Conservation (phyloP, 1,140 invertebrate species). For the Tribolium madens region DNA sequence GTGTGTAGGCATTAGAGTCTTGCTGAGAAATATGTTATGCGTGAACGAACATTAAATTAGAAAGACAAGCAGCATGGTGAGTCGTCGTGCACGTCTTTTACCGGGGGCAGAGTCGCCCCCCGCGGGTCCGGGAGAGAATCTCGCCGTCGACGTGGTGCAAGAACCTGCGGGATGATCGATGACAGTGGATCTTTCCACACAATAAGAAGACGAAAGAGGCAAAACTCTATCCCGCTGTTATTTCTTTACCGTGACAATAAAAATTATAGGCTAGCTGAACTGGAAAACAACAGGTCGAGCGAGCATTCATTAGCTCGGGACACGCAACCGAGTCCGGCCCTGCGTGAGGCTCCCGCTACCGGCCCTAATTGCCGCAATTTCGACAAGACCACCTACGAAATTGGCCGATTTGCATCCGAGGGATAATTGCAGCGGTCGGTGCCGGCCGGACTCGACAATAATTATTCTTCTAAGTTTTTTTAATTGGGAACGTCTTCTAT, state of each 20-base stretch:
- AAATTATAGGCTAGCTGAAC: conserved; percentile 75
- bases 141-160: conserved; percentile 29
- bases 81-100: conserved; percentile 46
- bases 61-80: conserved; percentile 59
- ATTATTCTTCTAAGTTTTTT: conserved; percentile 48
- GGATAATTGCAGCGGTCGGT: background rate
- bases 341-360: conserved; percentile 55
- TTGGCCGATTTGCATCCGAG: conserved; percentile 5
- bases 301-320: conserved; percentile 73
- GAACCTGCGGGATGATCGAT: conserved; percentile 45
- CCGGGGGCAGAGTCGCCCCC: conserved; percentile 12
- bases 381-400: conserved; percentile 14
- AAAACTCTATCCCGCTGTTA: conserved; percentile 66
- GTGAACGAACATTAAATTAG: conserved; percentile 61
- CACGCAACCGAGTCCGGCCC: conserved; percentile 66
- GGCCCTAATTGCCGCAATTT: conserved; percentile 16
- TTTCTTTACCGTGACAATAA: conserved; percentile 74
- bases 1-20: conserved; percentile 59
- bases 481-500: conserved; percentile 59
- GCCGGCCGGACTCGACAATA: background rate
- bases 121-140: background rate
- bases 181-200: conserved; percentile 57
- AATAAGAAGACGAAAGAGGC: conserved; percentile 57
- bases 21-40: conserved; percentile 60
- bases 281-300: conserved; percentile 74